phyloP scores from a whole-genome alignment of 2,113 vertebrate genomes.

The human (Homo sapiens) region DNA sequence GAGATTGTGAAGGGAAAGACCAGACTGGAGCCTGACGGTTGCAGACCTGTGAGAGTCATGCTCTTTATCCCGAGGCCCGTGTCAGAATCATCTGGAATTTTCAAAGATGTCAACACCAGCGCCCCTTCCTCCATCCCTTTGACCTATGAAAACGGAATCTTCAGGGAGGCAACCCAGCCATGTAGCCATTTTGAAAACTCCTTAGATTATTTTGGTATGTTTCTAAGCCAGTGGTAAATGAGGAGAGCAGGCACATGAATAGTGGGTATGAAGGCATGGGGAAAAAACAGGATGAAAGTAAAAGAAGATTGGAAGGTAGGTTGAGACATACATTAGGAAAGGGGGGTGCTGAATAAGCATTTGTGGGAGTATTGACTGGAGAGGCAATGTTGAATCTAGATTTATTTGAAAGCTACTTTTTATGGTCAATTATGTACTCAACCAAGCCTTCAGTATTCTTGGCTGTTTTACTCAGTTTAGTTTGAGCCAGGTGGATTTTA shows the following conservation, averaged over 20 bases:
- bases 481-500: slow-evolving; percentile 49
- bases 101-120: neutral
- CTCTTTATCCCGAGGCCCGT: rapidly evolving
- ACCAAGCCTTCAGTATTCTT: slow-evolving; percentile 47
- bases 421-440: slow-evolving; percentile 54
- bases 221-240: neutral
- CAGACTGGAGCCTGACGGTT: rapidly evolving
- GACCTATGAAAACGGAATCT: neutral
- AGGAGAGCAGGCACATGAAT: neutral
- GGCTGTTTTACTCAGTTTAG: slow-evolving; percentile 34
- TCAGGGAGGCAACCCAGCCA: neutral
- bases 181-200: neutral
- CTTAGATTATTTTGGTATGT: neutral
- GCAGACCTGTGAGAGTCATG: neutral
- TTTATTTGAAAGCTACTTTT: slow-evolving; percentile 63
- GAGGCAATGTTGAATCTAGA: neutral
- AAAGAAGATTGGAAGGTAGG: neutral
- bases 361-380: neutral
- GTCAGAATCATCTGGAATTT: neutral
- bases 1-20: rapidly evolving
- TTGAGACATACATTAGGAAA: neutral
- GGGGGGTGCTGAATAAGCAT: neutral
- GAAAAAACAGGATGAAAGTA: neutral
- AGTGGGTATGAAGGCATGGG: neutral
- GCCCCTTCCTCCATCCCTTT: neutral